Base-by-base conservation (phyloP, 1,140 invertebrate species). In the Matsumurasca onukii region DNA sequence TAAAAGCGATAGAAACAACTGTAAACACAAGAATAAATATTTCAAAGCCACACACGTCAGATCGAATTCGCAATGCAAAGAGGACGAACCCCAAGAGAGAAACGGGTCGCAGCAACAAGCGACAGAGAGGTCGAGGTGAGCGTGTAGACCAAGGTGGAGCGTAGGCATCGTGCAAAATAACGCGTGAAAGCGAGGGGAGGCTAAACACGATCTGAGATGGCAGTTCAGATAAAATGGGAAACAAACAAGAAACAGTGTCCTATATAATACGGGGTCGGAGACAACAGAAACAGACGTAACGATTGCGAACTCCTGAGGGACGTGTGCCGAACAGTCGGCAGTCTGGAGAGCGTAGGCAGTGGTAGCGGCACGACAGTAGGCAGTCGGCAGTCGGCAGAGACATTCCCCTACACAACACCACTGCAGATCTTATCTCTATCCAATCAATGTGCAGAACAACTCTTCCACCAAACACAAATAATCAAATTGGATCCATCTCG, bases 171-270 rank as follows among this genome's bases (percentile, higher is more conserved):
- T 59, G 55, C n/a, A 59, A 59, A 59, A 59, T 59, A 59, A 59
- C 25, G 24, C 13, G 24, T 12, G 55, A 59, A 27, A 59, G 3
- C 15, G 15, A 52, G 15, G 55, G 22, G 22, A 2, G 25, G 55
- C 25, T 20, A 65, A 45, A 65, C 62, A 45, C 62, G 27, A 65
- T 65, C 62, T 48, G 48, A 65, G 62, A 65, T 65, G 62, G 62
- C 39, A 65, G 62, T 65, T 65, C 31, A 45, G 62, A 65, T 65
- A 65, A 65, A 65, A 65, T 65, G 34, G 62, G 62, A 45, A 65
- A 65, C 61, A 63, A 63, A 63, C 62, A 65, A 65, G 62, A 65
- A 45, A 45, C 62, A 65, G 31, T 65, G 62, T 65, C 34, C 62
- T 65, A 65, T 48, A 65, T 65, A 65, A 65, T 65, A 27, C 27